Evolutionary conservation across 1,140 invertebrate species (phyloP).

Genomic region (Zaprionus gabonicus): DNA sequence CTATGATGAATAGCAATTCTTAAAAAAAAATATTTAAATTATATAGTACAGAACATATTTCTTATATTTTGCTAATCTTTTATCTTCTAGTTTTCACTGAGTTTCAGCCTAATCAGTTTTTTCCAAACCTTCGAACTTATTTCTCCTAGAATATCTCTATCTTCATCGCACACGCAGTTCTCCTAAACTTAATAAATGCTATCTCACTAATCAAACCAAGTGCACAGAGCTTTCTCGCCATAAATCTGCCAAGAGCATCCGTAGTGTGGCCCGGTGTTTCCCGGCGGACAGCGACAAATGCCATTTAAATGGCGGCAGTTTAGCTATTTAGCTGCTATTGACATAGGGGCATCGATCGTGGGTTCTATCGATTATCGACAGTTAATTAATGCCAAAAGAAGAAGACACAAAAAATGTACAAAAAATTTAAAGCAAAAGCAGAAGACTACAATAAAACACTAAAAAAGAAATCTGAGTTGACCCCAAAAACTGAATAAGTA

Average conservation of each 20-base stretch:
- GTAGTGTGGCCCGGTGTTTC: conserved; percentile 20
- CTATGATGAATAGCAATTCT: no score
- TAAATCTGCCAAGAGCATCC: conserved; percentile 59
- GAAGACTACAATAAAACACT: conserved; percentile 55
- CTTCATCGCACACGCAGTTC: neutral
- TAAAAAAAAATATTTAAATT: no score
- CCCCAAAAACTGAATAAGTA: conserved; percentile 37
- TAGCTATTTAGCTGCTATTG: conserved; percentile 62
- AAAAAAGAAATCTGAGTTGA: conserved; percentile 69
- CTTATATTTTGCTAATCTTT: no score
- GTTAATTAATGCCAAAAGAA: conserved; percentile 67
- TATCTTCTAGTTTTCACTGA: no score
- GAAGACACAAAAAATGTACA: conserved; percentile 50
- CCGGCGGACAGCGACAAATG: conserved; percentile 49
- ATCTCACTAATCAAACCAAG: conserved; percentile 34
- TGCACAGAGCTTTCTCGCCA: conserved; percentile 64
- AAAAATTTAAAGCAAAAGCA: conserved; percentile 26
- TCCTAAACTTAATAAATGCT: conserved; percentile 54
- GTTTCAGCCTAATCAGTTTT: no score
- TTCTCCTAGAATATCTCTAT: neutral
- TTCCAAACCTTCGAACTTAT: no score
- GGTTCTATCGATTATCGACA: conserved; percentile 52
- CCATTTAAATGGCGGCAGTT: conserved; percentile 66
- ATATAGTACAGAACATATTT: no score
- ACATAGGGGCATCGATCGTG: conserved; percentile 69